Base-by-base conservation (phyloP, 2,888 invertebrate species). In the Philopedon plagiatum region DNA sequence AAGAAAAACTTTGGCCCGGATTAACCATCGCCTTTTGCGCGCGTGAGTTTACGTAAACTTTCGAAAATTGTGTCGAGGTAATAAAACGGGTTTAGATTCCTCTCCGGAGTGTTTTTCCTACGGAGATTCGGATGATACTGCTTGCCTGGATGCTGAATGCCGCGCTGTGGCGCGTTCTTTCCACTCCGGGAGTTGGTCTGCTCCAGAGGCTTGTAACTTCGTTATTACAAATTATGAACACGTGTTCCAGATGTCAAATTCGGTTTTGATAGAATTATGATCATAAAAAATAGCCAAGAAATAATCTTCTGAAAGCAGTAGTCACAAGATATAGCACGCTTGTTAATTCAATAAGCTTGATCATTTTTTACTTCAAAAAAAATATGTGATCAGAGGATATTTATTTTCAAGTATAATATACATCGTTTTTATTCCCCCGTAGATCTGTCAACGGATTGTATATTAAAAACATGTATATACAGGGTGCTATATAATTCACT, bases 81-180 rank as follows among this genome's bases (percentile, higher is more conserved):
- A 51, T 15, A 11, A 51, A 15, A 15, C 51, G 26, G 51, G 23
- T 13, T 23, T 51, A 51, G 51, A 51, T 29, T 51, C 51, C 51
- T 51, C 51, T 44, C 41, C 57, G 29, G 46, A 54, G 29, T 62
- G 71, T 46, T 62, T 66, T 70, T 61, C 66, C 62, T 21, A 46
- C 71, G 61, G 66, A 56, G 67, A 46, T 62, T 39, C 71, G 56
- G 44, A 67, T 62, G 62, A 66, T 66, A 72, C 71, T 72, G 71
- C 66, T 41, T 54, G 51, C 58, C 60, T 51, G 71, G 71, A 71
- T 66, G 71, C 71, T 71, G 71, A 49, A 15, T 57, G 58, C 37
- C 69, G 56, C 49, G 57, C 44, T 54, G 56, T 49, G 60, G 70
- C 51, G 70, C 65, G 65, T 61, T 65, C 65, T 60, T 61, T 65